These are phyloP conservation scores for Matsumyia berberina DNA, from an alignment of 2,888 invertebrate species.

Conservation along the genomic window DNA sequence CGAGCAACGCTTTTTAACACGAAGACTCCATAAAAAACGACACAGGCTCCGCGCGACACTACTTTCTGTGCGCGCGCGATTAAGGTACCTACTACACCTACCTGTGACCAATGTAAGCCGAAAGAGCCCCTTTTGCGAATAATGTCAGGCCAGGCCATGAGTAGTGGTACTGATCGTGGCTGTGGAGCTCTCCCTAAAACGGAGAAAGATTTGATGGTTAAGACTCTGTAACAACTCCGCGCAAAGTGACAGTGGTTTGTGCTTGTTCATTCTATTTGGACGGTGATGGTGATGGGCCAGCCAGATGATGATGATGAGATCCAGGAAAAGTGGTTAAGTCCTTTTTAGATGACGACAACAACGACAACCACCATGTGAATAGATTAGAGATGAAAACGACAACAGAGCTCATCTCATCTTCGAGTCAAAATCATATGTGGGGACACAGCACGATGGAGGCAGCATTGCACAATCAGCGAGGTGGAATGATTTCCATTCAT, in stretches of 20 bases:
- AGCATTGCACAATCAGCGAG: conserved; percentile 61
- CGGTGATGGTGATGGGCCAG: conserved; percentile 16
- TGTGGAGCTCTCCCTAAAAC: conserved; percentile 60
- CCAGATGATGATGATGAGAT: conserved; percentile 63
- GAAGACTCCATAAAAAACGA: conserved; percentile 66
- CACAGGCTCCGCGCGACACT: conserved; percentile 39
- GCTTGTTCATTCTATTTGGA: conserved; percentile 58
- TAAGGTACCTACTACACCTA: conserved; percentile 63
- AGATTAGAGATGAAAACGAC: conserved; percentile 70
- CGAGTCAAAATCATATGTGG: conserved; percentile 51
- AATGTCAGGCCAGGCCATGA: conserved; percentile 16
- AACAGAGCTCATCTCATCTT: conserved; percentile 49
- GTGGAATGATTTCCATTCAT: conserved; percentile 72
- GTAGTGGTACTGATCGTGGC: conserved; percentile 9
- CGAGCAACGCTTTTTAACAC: conserved; percentile 68
- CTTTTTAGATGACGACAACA: conserved; percentile 53
- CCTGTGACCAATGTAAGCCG: conserved; percentile 38
- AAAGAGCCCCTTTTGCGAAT: conserved; percentile 38
- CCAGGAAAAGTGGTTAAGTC: conserved; percentile 73
- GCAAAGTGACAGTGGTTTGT: conserved; percentile 67
- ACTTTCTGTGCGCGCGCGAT: conserved; percentile 60
- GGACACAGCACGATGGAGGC: not conserved
- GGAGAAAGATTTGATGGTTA: conserved; percentile 64
- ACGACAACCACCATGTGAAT: conserved; percentile 60
- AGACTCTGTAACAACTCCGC: conserved; percentile 65